Evolutionary conservation across 2,797 vertebrate genomes (phyloP).

Genomic region (Lacerta viridis): DNA sequence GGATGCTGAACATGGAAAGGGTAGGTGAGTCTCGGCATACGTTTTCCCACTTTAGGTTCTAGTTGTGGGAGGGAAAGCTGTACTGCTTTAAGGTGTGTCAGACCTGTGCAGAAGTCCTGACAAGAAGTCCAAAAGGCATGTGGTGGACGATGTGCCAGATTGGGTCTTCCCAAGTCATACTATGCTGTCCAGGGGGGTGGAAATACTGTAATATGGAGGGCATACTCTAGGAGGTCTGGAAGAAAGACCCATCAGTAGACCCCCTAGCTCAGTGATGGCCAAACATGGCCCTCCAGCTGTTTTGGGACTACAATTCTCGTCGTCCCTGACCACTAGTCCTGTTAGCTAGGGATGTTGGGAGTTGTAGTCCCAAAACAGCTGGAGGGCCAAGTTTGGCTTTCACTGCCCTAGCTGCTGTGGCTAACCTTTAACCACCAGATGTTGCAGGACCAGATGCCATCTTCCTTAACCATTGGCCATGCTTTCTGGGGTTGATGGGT

Average conservation of each 20-base stretch:
- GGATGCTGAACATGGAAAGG: slow-evolving; percentile 7
- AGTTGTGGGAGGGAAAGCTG: background rate
- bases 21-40: slow-evolving; percentile 8
- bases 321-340: too few species aligned
- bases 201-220: background rate
- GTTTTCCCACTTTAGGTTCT: slow-evolving; percentile 23
- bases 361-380: too few species aligned
- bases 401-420: too few species aligned
- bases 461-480: too few species aligned
- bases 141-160: background rate
- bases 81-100: too few species aligned
- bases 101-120: background rate
- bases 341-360: too few species aligned
- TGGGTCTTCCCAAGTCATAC: background rate
- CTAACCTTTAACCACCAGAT: too few species aligned
- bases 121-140: background rate
- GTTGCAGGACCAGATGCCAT: too few species aligned
- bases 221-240: background rate
- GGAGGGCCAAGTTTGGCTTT: too few species aligned
- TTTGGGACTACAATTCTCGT: too few species aligned
- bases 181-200: background rate
- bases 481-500: too few species aligned
- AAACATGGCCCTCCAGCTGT: too few species aligned
- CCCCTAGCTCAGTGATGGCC: background rate
- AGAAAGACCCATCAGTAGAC: background rate